Percentiles rank a stretch among this genome's conserved stretches.
Evolutionary conservation across 2,797 vertebrate species (phyloP).

Genomic region (Argentina silus): DNA sequence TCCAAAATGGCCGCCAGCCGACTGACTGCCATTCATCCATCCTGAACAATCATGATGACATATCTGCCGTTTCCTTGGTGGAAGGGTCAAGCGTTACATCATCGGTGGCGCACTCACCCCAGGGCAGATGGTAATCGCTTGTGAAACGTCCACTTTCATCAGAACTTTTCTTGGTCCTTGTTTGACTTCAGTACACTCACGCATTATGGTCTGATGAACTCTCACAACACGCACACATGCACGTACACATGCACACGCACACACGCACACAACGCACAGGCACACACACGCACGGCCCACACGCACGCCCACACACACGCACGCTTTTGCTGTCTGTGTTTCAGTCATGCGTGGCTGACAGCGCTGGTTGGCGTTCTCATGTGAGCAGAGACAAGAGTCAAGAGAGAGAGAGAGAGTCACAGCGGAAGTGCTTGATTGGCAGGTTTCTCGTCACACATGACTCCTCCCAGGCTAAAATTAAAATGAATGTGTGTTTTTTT

Average conservation of each 20-base stretch:
- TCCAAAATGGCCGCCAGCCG: too few relatives aligned
- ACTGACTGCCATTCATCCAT: conserved; percentile 19
- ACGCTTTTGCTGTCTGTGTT: conserved; percentile 29
- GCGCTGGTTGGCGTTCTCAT: conserved; percentile 58
- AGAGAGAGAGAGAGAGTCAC: not conserved
- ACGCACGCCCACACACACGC: too few relatives aligned
- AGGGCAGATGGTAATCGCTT: conserved; percentile 1
- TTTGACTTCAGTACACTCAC: conserved; percentile 16
- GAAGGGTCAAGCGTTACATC: conserved; percentile 29
- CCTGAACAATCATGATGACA: conserved; percentile 27
- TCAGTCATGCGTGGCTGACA: conserved; percentile 45
- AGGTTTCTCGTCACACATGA: conserved; percentile 2
- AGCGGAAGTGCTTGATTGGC: not conserved
- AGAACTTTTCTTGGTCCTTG: conserved; percentile 4
- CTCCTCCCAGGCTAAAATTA: not conserved
- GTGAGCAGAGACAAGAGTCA: conserved; percentile 26
- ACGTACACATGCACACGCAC: not conserved
- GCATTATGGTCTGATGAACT: not conserved
- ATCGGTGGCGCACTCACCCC: conserved; percentile 31
- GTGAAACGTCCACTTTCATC: too few relatives aligned
- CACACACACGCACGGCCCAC: too few relatives aligned
- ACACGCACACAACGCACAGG: not conserved
- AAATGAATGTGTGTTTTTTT: not conserved
- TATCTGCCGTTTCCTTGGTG: conserved; percentile 42
- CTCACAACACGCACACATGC: conserved; percentile 14